phyloP scores from a whole-genome alignment of 2,888 invertebrate genomes.

The Andrena praecox region DNA sequence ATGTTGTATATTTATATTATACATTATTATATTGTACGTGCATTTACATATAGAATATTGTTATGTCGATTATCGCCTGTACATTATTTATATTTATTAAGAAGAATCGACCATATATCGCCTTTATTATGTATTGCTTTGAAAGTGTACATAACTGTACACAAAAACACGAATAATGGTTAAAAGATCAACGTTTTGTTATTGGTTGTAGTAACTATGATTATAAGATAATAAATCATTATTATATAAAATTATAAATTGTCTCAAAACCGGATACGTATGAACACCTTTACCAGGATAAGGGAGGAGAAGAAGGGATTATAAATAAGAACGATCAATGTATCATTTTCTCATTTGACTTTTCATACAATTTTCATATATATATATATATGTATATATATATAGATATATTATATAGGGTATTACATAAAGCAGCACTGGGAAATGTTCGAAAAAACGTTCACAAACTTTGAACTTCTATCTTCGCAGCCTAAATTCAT shows the following conservation, averaged over 20 bases:
- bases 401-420: conserved; percentile 79
- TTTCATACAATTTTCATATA: conserved; percentile 71
- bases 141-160: conserved; percentile 53
- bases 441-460: conserved; percentile 79
- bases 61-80: conserved; percentile 66
- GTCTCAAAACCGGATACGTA: not conserved
- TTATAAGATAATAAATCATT: conserved; percentile 76
- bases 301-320: not conserved
- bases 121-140: conserved; percentile 70
- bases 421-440: conserved; percentile 83
- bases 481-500: conserved; percentile 77
- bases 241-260: conserved; percentile 71
- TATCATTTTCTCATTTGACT: conserved; percentile 49
- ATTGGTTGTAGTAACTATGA: conserved; percentile 70
- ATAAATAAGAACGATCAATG: conserved; percentile 24
- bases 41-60: conserved; percentile 54
- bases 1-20: not conserved
- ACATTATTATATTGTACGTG: conserved; percentile 49
- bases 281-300: not conserved
- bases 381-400: conserved; percentile 65
- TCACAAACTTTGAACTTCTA: conserved; percentile 75
- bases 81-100: conserved; percentile 76
- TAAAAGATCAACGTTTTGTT: conserved; percentile 63
- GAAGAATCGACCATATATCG: conserved; percentile 70
- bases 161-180: conserved; percentile 33